Conservation (phyloP, 2,888 invertebrate genomes). For the Idaea dimidiata region DNA sequence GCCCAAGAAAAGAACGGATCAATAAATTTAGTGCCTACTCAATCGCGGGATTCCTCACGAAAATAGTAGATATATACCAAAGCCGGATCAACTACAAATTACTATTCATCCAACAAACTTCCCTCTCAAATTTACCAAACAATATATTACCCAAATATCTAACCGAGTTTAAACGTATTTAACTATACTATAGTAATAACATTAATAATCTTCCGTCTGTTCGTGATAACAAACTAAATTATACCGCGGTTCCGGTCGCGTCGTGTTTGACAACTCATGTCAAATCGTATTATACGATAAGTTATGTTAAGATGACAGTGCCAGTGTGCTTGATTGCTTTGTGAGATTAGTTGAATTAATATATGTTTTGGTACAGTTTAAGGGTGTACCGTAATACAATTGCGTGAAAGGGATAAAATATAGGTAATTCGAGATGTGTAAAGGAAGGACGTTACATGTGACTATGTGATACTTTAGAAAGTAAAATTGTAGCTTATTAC, state of each 20-base stretch:
- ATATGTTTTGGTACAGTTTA: not conserved
- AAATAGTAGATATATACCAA: too few relatives aligned
- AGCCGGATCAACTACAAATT: not conserved
- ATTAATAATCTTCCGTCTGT: constrained; percentile 1
- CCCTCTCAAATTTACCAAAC: not conserved
- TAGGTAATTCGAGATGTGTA: too few relatives aligned
- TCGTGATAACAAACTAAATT: not conserved
- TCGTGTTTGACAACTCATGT: not conserved
- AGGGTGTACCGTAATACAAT: not conserved
- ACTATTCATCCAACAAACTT: not conserved
- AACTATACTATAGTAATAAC: not conserved
- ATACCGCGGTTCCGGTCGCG: not conserved
- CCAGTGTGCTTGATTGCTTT: not conserved
- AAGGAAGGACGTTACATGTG: too few relatives aligned
- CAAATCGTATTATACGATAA: not conserved
- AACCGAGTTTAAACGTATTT: not conserved
- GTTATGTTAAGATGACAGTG: not conserved
- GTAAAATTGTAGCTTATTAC: too few relatives aligned
- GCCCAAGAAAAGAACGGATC: too few relatives aligned
- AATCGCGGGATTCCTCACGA: too few relatives aligned
- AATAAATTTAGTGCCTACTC: too few relatives aligned
- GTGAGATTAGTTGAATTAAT: not conserved
- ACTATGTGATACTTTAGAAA: too few relatives aligned
- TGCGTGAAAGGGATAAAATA: too few relatives aligned
- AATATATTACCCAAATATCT: not conserved